These are phyloP conservation scores for Atractosteus spatula DNA, from an alignment of 2,113 vertebrate genomes.

Conservation along the genomic window DNA sequence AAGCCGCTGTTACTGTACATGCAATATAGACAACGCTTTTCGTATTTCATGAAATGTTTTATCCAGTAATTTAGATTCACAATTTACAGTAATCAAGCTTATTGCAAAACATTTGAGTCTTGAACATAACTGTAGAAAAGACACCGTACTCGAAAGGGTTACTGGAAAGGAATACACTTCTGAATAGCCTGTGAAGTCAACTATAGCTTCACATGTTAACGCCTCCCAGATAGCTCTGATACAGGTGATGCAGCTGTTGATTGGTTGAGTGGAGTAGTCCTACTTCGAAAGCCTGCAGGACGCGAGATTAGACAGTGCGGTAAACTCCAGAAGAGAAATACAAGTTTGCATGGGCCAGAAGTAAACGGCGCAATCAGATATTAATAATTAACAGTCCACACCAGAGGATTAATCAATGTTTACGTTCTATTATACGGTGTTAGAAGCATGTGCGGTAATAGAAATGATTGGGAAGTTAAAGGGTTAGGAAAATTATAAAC, in stretches of 20 bases:
- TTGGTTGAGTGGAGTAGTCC: background rate
- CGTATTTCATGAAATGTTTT: too few species aligned
- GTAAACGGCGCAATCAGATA: background rate
- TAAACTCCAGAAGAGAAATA: background rate
- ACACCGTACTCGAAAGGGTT: background rate
- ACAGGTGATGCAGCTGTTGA: slow-evolving; percentile 14
- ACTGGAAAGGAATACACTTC: too few species aligned
- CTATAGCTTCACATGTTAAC: background rate
- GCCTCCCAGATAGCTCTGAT: background rate
- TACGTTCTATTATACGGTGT: too few species aligned
- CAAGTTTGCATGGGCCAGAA: slow-evolving; percentile 6
- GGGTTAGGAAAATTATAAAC: too few species aligned
- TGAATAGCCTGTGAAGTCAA: background rate
- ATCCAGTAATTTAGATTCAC: too few species aligned
- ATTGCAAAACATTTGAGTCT: too few species aligned
- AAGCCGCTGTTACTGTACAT: too few species aligned
- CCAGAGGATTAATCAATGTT: slow-evolving; percentile 3
- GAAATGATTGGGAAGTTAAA: too few species aligned
- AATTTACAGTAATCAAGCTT: too few species aligned
- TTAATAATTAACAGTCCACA: background rate
- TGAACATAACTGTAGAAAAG: too few species aligned
- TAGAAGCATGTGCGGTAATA: too few species aligned
- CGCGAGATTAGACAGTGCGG: slow-evolving; percentile 1
- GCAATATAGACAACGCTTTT: too few species aligned
- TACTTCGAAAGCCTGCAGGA: background rate